Evolutionary conservation across 2,797 vertebrate genomes (phyloP).

Genomic region (Spea hammondii): DNA sequence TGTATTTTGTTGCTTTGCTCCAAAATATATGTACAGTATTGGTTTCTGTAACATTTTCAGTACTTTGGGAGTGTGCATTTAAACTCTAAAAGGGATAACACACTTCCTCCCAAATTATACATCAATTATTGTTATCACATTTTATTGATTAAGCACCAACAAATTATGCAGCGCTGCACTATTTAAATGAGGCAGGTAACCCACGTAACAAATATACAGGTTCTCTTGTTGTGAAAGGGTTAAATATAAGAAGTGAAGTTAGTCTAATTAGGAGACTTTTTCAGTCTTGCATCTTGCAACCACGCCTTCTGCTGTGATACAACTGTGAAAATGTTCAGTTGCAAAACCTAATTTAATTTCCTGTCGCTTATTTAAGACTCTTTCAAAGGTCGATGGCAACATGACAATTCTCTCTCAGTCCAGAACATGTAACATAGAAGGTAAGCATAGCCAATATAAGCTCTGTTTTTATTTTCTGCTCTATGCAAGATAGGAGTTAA

Average conservation of each 20-base stretch:
- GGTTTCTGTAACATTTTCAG: no score
- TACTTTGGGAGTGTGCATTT: no score
- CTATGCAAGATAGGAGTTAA: background rate
- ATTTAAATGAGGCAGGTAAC: no score
- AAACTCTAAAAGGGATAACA: no score
- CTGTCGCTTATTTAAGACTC: conserved; percentile 26
- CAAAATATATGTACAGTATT: no score
- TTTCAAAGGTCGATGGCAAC: conserved; percentile 31
- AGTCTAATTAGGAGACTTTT: background rate
- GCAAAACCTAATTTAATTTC: conserved; percentile 41
- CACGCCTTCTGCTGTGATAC: conserved; percentile 9
- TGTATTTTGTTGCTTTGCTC: no score
- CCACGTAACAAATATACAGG: no score
- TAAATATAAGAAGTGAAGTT: background rate
- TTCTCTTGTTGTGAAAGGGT: no score
- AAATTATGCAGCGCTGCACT: no score
- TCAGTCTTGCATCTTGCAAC: conserved; percentile 6
- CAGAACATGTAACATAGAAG: conserved; percentile 2
- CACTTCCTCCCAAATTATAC: no score
- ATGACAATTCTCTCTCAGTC: conserved; percentile 28
- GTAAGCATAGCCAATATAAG: conserved; percentile 15
- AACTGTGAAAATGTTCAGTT: conserved; percentile 27
- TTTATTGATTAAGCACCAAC: no score
- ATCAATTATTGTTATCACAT: no score
- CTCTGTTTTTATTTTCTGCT: background rate